Conservation (phyloP, 2,888 invertebrate genomes). For the Chydorus sphaericus region DNA sequence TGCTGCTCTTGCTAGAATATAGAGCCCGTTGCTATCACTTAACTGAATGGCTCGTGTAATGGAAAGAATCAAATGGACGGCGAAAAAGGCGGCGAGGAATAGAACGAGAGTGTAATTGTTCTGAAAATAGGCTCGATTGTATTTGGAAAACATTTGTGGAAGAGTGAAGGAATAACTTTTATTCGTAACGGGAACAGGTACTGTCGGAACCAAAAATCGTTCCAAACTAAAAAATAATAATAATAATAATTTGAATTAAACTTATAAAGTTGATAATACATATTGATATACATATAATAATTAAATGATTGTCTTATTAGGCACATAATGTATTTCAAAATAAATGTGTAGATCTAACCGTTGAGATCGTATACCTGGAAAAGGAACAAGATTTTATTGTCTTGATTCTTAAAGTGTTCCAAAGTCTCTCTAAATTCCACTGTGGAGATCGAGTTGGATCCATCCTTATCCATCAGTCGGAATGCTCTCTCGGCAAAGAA, state of each 20-base stretch:
- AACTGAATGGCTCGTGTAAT: constrained; percentile 58
- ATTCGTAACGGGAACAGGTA: not conserved
- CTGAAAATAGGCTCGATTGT: constrained; percentile 50
- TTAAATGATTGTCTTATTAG: not conserved
- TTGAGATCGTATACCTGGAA: constrained; percentile 90
- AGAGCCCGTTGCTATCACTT: constrained; percentile 44
- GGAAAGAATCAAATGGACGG: constrained; percentile 65
- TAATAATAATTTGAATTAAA: not conserved
- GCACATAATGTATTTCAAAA: too few species aligned
- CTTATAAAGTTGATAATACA: not conserved
- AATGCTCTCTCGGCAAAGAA: constrained; percentile 89
- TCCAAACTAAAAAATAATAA: not conserved
- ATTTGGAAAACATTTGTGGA: constrained; percentile 35
- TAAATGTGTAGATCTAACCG: constrained; percentile 37
- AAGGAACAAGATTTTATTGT: constrained; percentile 81
- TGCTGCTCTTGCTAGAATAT: constrained; percentile 69
- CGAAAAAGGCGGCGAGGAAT: constrained; percentile 52
- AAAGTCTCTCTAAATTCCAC: constrained; percentile 83
- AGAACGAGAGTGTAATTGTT: constrained; percentile 75
- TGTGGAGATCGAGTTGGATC: constrained; percentile 75
- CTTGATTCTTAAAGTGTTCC: constrained; percentile 77
- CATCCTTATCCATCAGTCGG: constrained; percentile 84
- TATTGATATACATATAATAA: constrained; percentile 34
- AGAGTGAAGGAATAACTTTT: too few species aligned
- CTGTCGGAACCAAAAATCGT: not conserved